Conservation (phyloP, 2,888 invertebrate genomes). For the Lepidochitona cinerea region DNA sequence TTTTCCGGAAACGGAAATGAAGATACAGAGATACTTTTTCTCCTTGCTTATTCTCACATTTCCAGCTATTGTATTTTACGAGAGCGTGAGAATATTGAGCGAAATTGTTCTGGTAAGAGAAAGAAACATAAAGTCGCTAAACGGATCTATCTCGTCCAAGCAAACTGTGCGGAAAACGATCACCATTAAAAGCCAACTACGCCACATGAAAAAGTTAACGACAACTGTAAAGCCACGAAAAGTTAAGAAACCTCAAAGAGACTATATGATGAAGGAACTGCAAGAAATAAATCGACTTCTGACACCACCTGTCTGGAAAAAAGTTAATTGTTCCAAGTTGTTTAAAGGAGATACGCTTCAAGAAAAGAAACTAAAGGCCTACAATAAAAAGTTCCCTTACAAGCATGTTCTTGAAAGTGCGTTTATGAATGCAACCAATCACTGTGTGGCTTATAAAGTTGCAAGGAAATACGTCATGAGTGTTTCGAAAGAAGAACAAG, state of each 20-base stretch:
- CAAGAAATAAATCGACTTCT: background rate
- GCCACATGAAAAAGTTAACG: background rate
- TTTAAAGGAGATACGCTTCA: background rate
- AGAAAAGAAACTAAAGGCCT: background rate
- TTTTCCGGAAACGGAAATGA: background rate
- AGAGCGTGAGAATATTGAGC: background rate
- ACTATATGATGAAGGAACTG: background rate
- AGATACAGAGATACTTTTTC: background rate
- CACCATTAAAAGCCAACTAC: too few species aligned
- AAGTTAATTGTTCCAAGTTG: background rate
- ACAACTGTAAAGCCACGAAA: background rate
- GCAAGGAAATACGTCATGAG: background rate
- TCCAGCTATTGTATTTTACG: background rate
- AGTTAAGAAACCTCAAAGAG: background rate
- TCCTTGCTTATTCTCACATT: background rate
- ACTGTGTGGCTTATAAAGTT: background rate
- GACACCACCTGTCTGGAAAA: background rate
- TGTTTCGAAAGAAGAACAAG: slow-evolving; percentile 30
- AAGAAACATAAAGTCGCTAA: too few species aligned
- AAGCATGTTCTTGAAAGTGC: background rate
- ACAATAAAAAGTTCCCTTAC: background rate
- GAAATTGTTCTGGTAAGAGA: too few species aligned
- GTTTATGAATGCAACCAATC: background rate
- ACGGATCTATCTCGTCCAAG: too few species aligned
- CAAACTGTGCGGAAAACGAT: too few species aligned